Evolutionary conservation across 2,888 invertebrate genomes (phyloP), one percentile per base, ranked within the genome.

Genomic region (Serripes groenlandicus): DNA sequence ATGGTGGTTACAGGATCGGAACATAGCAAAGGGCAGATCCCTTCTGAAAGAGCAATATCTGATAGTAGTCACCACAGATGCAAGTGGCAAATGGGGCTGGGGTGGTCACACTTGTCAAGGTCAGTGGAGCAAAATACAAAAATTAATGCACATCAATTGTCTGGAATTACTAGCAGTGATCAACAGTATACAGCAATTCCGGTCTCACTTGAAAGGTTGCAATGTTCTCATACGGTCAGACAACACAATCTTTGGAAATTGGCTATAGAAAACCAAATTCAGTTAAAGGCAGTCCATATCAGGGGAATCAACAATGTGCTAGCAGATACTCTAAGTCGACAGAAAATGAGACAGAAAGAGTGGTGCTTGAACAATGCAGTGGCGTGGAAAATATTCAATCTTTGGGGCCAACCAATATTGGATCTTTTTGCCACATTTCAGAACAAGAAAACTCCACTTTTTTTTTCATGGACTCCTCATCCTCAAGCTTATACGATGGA

Each of bases 21-120:
- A n/a, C n/a, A n/a, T n/a, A 49, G 37, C 5, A 7, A 76, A 58
- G 77, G 79, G 78, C 64, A 76, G 64, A 64, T 83, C 74, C 28
- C 23, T 79, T 26, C 42, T 23, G 21, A 30, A 26, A 54, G 18
- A 35, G 5, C 28, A 23, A 5, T 37, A 21, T 56, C 71, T 18
- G 56, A n/a, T 80, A 5, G 80, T 70, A 69, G 3, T 83, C 26
- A 83, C 80, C 74, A 83, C 83, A 34, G 79, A 83, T 83, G 79
- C 81, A 5, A 75, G 78, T 66, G 56, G 35, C 30, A 71, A 30
- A 30, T 70, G 56, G 70, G 75, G 81, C n/a, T 80, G 64, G 64
- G 75, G 71, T 7, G 74, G 71, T 56, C n/a, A n/a, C n/a, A n/a
- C 70, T 52, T 42, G 28, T 23, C 81, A 80, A 23, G 80, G 80